These are phyloP conservation scores for Sorex araneus DNA, from an alignment of 2,113 vertebrate species.

Conservation along the genomic window DNA sequence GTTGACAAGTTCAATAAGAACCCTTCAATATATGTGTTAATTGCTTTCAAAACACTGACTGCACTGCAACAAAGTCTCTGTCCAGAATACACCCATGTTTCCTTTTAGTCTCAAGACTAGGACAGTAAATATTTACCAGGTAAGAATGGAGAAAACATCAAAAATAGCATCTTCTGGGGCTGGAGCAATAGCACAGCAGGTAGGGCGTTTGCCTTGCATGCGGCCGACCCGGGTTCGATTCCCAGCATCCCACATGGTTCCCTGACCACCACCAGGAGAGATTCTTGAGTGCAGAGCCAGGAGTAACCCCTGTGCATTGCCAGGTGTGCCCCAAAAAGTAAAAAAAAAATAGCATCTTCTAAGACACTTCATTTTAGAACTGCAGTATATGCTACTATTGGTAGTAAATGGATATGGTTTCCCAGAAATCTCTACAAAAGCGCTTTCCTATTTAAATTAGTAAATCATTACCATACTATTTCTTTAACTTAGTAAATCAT, in stretches of 20 bases:
- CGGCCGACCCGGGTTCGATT: too few species aligned
- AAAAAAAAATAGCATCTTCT: neutral
- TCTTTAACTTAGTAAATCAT: constrained; percentile 32
- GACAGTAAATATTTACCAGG: neutral
- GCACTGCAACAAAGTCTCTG: neutral
- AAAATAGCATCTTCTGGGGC: neutral
- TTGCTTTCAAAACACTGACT: neutral
- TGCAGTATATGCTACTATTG: constrained; percentile 33
- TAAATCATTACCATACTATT: neutral
- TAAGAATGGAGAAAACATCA: neutral
- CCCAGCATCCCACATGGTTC: too few species aligned
- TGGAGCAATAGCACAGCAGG: too few species aligned
- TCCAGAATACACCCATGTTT: neutral
- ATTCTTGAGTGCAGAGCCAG: too few species aligned
- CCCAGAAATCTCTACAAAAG: constrained; percentile 34
- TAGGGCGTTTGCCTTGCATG: too few species aligned
- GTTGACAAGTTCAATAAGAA: too few species aligned
- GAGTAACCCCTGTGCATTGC: too few species aligned
- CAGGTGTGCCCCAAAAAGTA: too few species aligned
- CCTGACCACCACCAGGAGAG: too few species aligned
- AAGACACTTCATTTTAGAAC: constrained; percentile 11
- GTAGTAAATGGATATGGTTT: neutral
- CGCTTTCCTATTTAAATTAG: constrained; percentile 43
- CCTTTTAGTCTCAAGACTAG: neutral
- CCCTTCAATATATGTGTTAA: neutral